phyloP scores from a whole-genome alignment of 1,140 invertebrate genomes.

The Zaprionus camerounensis region DNA sequence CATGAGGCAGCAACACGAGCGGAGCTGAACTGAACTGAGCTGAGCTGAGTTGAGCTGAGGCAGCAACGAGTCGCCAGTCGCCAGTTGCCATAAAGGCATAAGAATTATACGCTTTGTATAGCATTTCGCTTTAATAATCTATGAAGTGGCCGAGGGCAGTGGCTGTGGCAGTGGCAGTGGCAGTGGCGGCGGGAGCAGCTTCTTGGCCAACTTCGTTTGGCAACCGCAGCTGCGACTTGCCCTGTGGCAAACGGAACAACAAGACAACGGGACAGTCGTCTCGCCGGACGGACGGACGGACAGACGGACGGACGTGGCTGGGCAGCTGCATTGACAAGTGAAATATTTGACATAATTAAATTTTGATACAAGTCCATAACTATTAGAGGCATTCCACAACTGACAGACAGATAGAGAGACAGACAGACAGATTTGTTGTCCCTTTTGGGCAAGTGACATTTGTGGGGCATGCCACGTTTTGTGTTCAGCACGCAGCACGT shows the following conservation, averaged over 20 bases:
- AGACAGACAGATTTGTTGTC: slow-evolving; percentile 7
- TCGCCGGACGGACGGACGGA: not conserved
- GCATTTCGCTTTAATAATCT: slow-evolving; percentile 77
- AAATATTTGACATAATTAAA: slow-evolving; percentile 82
- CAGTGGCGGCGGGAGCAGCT: slow-evolving; percentile 16
- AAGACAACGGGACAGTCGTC: slow-evolving; percentile 3
- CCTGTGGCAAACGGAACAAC: slow-evolving; percentile 3
- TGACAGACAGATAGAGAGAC: not conserved
- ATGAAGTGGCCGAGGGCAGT: slow-evolving; percentile 55
- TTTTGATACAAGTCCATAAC: slow-evolving; percentile 79
- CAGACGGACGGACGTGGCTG: not conserved
- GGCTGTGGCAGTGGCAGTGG: not conserved
- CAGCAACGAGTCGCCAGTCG: slow-evolving; percentile 12
- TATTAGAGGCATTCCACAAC: slow-evolving; percentile 50
- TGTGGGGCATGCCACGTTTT: not conserved
- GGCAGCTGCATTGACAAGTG: slow-evolving; percentile 72
- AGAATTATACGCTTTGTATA: slow-evolving; percentile 73
- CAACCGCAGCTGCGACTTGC: slow-evolving; percentile 25
- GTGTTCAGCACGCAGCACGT: no score
- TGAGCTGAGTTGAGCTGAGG: not conserved
- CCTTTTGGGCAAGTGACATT: slow-evolving; percentile 1
- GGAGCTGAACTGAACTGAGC: not conserved
- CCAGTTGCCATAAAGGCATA: slow-evolving; percentile 67
- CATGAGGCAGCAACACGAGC: slow-evolving; percentile 6
- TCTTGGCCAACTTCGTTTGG: slow-evolving; percentile 24